A percentile compares a stretch with the other conserved stretches of the same genome.
These are phyloP conservation scores for Lutjanus campechanus DNA, from an alignment of 2,797 vertebrate species.

Conservation along the genomic window DNA sequence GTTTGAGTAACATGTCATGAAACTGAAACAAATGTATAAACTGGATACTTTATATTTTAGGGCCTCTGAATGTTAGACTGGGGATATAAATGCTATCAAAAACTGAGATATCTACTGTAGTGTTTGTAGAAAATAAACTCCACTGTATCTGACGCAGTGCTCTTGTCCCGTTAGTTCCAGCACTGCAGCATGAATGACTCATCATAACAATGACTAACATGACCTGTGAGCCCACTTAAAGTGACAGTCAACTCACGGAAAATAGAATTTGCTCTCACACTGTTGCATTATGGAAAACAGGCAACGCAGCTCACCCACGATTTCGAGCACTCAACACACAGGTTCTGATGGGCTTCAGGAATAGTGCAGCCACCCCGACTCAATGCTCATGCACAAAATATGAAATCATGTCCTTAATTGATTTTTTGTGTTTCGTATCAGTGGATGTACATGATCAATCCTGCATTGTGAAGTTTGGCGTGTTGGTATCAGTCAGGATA, in stretches of 20 bases:
- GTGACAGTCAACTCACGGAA: slow-evolving; percentile 71
- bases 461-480: neutral
- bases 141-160: slow-evolving; percentile 41
- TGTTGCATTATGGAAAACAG: slow-evolving; percentile 54
- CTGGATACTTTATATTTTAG: neutral
- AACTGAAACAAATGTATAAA: neutral
- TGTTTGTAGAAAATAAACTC: slow-evolving; percentile 22
- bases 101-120: slow-evolving; percentile 8
- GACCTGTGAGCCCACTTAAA: slow-evolving; percentile 78
- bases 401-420: slow-evolving; percentile 16
- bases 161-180: slow-evolving; percentile 51
- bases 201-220: slow-evolving; percentile 82
- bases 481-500: neutral
- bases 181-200: slow-evolving; percentile 80
- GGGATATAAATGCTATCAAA: slow-evolving; percentile 9
- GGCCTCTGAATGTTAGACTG: neutral
- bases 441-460: neutral
- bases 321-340: slow-evolving; percentile 56
- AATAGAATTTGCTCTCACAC: slow-evolving; percentile 64
- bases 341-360: slow-evolving; percentile 58
- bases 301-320: slow-evolving; percentile 53
- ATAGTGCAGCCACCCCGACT: slow-evolving; percentile 52
- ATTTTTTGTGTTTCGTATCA: slow-evolving; percentile 18
- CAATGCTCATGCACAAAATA: slow-evolving; percentile 27
- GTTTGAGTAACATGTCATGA: neutral